Base-by-base conservation (phyloP, 2,113 vertebrate genomes). In the Tupaia chinensis region DNA sequence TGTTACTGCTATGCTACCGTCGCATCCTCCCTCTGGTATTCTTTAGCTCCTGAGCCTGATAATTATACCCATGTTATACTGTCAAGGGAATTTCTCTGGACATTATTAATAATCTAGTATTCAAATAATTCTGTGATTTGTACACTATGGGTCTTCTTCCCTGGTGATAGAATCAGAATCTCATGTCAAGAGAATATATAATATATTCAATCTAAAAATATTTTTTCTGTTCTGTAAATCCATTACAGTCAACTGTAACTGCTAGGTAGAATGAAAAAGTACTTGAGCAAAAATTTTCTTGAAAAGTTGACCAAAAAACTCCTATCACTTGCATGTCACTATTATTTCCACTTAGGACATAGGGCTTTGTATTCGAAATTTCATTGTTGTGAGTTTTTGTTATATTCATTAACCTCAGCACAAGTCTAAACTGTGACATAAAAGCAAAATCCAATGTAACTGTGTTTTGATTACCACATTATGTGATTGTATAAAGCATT, bases 191-290 rank as follows among this genome's bases (percentile, higher is more conserved):
- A 61, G 68, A 73, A 74, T 34, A 84, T 5, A 92, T 81, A 92
- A n/a, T 58, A 91, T 5, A 92, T 23, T 80, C 16, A n/a, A 60
- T 32, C 60, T 60, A 80, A 60, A 70, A 70, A 58, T 63, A 29
- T 5, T 11, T 73, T 73, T 60, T 74, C 4, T 91, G 93, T 87
- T 60, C 85, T 54, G 4, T 65, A 76, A 81, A 23, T 82, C 58
- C 19, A 65, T 60, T 74, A 70, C 88, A 66, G 61, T 61, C 78
- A 92, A 44, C 54, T 91, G 13, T 61, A 95, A 27, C 76, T 74
- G 20, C 32, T 27, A 3, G 34, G 6, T 4, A 53, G 56, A 77
- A 85, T n/a, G 3, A 32, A 60, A 8, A 0, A 0, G 3, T 77
- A 34, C 34, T 86, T 87, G 32, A 60, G 16, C 15, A 61, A 66